A percentile compares a stretch with the other conserved stretches of the same genome.
Conservation (phyloP, 2,113 vertebrate species). For the Polyodon spathula region DNA sequence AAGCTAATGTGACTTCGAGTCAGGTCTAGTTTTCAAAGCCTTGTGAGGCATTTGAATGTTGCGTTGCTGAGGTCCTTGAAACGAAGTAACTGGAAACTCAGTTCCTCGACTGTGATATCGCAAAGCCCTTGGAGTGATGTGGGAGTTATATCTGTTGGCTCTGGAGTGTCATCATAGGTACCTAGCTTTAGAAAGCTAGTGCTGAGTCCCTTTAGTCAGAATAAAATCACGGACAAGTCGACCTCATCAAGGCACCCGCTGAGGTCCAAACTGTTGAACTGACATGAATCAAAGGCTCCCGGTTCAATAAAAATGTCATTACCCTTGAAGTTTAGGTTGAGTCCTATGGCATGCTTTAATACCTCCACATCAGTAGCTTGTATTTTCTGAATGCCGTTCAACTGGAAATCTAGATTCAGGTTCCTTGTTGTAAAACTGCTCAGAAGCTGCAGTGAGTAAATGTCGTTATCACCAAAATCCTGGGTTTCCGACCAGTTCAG, state of each 20-base stretch:
- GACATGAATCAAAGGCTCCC: constrained; percentile 38
- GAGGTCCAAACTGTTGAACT: constrained; percentile 44
- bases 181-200: constrained; percentile 44
- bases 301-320: constrained; percentile 37
- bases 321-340: constrained; percentile 45
- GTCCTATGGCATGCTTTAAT: constrained; percentile 29
- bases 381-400: constrained; percentile 38
- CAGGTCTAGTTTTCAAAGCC: constrained; percentile 42
- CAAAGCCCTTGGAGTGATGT: constrained; percentile 41
- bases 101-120: constrained; percentile 35
- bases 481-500: constrained; percentile 41
- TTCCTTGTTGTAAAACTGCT: constrained; percentile 30
- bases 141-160: neutral
- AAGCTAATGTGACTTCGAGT: constrained; percentile 23
- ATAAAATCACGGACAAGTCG: constrained; percentile 33
- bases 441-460: constrained; percentile 44
- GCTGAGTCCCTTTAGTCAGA: constrained; percentile 37
- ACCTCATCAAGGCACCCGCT: constrained; percentile 26
- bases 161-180: constrained; percentile 16
- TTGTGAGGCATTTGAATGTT: constrained; percentile 38
- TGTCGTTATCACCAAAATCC: constrained; percentile 47
- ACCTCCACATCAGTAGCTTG: constrained; percentile 8
- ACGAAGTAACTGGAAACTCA: constrained; percentile 37
- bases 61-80: constrained; percentile 21
- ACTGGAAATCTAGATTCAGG: constrained; percentile 45